Percentiles rank a stretch among this genome's conserved stretches.
Conservation (phyloP, 2,113 vertebrate species). For the Chloropsis cyanopogon region DNA sequence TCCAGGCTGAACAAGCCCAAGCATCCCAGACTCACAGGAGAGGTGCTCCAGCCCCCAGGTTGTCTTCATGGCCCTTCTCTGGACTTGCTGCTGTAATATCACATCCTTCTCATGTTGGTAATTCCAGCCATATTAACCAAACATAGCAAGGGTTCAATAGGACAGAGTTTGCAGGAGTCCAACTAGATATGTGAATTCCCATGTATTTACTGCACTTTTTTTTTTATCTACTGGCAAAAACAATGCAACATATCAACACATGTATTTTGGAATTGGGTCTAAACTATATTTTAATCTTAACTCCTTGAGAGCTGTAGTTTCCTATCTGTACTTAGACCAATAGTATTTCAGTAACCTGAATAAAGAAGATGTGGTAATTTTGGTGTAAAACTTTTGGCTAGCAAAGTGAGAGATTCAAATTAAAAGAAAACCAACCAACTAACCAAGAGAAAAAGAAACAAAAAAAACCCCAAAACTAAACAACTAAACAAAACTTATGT, state of each 20-base stretch:
- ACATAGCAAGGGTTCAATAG: not conserved
- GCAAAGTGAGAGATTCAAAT: not conserved
- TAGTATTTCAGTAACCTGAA: not conserved
- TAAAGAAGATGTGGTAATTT: not conserved
- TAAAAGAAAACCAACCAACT: not conserved
- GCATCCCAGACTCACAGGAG: not conserved
- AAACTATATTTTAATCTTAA: not conserved
- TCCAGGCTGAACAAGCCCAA: not conserved
- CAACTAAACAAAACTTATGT: accelerated
- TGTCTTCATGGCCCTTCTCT: not conserved
- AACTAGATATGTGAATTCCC: not conserved
- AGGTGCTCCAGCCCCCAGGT: not conserved
- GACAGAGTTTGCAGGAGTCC: not conserved
- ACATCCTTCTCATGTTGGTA: not conserved
- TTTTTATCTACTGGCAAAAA: not conserved
- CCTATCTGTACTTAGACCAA: not conserved
- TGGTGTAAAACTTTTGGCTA: not conserved
- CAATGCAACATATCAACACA: not conserved
- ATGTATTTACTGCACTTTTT: not conserved
- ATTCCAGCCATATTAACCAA: not conserved
- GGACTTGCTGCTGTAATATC: not conserved
- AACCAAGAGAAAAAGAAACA: not conserved
- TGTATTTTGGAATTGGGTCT: not conserved
- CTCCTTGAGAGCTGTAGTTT: not conserved
- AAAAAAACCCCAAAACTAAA: accelerated